Percentiles rank a stretch among this genome's conserved stretches.
Evolutionary conservation across 2,888 invertebrate genomes (phyloP).

Genomic region (Leptinotarsa tumamoca): DNA sequence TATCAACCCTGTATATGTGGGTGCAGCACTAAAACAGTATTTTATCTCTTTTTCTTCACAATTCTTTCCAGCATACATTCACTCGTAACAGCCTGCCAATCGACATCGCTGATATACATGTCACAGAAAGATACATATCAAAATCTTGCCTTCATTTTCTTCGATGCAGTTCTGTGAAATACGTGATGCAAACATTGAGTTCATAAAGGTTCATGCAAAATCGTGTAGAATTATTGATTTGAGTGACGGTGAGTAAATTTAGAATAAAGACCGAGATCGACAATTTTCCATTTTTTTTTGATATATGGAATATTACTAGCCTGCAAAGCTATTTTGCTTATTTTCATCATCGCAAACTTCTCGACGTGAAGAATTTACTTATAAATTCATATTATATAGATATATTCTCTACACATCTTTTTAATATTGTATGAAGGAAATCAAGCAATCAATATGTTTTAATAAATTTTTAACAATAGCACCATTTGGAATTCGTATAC

Average conservation of each 20-base stretch:
- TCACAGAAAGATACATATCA: slow-evolving; percentile 22
- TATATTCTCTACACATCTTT: background rate
- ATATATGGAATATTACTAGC: no score
- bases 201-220: slow-evolving; percentile 27
- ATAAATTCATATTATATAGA: no score
- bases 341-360: no score
- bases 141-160: slow-evolving; percentile 10
- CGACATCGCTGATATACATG: slow-evolving; percentile 37
- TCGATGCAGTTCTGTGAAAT: slow-evolving; percentile 10
- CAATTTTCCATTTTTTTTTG: no score
- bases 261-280: no score
- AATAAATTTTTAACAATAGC: background rate
- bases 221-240: background rate
- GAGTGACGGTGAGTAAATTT: no score
- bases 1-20: background rate
- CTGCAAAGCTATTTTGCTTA: no score
- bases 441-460: background rate
- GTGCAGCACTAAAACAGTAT: background rate
- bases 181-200: slow-evolving; percentile 14
- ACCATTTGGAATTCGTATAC: slow-evolving; percentile 4
- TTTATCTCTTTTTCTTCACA: slow-evolving; percentile 9
- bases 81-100: slow-evolving; percentile 34
- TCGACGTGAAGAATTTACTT: no score
- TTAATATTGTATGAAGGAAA: background rate
- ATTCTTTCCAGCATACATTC: slow-evolving; percentile 8